Base-by-base conservation (phyloP, 2,888 invertebrate species). In the Chaetoderma sp. region DNA sequence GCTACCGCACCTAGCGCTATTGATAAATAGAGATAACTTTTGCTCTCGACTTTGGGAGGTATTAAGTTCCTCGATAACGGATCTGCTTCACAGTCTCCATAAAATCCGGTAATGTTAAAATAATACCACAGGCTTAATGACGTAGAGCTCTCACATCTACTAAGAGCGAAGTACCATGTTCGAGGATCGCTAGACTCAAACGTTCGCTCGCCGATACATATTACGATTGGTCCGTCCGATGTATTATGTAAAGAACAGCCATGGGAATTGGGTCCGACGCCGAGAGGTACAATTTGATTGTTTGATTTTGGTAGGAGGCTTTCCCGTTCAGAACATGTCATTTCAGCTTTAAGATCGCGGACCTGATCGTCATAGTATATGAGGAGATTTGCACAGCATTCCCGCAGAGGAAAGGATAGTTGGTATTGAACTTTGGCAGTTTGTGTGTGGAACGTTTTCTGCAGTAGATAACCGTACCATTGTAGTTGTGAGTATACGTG, bases 291-390 rank as follows among this genome's bases (percentile, higher is more conserved):
- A 27, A 80, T 67, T 65, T 81, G 81, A 55, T 80, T 78, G 65
- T 79, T 79, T 58, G 74, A 68, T 10, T 67, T 63, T 5, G 79
- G 79, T 16, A 81, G 70, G 21, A 80, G 68, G 5, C 59, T 60
- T 60, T 75, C 71, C 16, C 81, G 64, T 68, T 81, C 75, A 36
- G 71, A 56, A 63, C 81, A 81, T 0, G 76, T 72, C 79, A 79
- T 80, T 21, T 71, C 71, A 18, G 73, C 71, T 5, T 71, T 74
- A 5, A 81, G 54, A 30, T 73, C 64, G 1, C 74, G 62, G 36
- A 80, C 75, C 64, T 81, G 81, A 56, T 79, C 81, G 42, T 81
- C 81, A 66, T 81, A 81, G 57, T 81, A 81, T 8, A 81, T 79
- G 18, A 81, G 67, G 57, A 81, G 61, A 52, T 76, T 78, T 4